Evolutionary conservation across 2,113 vertebrate species (phyloP).

Genomic region (Mormoops blainvillei): DNA sequence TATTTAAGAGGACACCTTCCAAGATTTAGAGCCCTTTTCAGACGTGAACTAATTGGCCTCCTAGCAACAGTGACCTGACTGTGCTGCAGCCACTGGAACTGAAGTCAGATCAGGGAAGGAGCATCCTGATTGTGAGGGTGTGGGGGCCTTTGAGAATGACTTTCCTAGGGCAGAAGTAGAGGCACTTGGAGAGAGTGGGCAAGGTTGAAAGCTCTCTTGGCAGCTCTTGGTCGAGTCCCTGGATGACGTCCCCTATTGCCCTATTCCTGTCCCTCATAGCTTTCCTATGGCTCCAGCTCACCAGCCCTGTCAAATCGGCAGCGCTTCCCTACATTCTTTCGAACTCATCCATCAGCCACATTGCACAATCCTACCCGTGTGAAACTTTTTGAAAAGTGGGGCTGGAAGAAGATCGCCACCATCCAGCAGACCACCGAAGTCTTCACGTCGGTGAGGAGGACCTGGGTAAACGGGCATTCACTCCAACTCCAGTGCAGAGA

Average conservation of each 20-base stretch:
- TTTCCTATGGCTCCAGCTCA: slow-evolving; percentile 95
- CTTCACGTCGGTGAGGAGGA: slow-evolving; percentile 91
- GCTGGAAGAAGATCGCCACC: slow-evolving; percentile 97
- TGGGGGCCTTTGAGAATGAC: background rate
- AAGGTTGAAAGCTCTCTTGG: background rate
- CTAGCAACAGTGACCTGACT: background rate
- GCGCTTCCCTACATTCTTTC: slow-evolving; percentile 95
- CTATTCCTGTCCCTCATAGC: slow-evolving; percentile 69
- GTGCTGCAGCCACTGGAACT: background rate
- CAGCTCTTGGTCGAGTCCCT: background rate
- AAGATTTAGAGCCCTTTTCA: background rate
- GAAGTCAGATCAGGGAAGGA: background rate
- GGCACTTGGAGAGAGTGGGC: background rate
- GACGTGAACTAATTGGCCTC: background rate
- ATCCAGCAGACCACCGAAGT: slow-evolving; percentile 98
- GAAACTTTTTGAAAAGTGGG: slow-evolving; percentile 95
- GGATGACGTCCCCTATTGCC: background rate
- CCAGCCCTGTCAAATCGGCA: slow-evolving; percentile 94
- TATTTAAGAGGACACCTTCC: background rate
- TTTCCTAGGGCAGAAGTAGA: background rate
- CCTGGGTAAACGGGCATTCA: rapidly evolving
- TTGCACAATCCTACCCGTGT: slow-evolving; percentile 95
- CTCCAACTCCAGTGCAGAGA: background rate
- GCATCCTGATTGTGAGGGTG: background rate
- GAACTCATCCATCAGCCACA: slow-evolving; percentile 93